Percentiles rank a stretch among this genome's conserved stretches.
phyloP scores from a whole-genome alignment of 2,797 vertebrate genomes.

The Monodelphis domestica region DNA sequence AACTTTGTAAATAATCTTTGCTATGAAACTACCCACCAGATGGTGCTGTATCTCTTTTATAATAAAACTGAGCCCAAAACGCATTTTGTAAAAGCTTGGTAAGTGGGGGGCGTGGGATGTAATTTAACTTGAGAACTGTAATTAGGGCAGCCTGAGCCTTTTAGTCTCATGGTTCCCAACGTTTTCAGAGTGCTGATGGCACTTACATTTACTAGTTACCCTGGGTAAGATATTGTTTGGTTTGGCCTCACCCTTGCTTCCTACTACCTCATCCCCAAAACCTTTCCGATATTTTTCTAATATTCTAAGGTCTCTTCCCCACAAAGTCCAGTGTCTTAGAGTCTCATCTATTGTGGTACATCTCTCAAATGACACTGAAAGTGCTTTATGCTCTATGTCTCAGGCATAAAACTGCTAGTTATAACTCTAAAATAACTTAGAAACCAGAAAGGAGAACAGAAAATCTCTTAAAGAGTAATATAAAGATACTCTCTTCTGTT shows the following conservation, averaged over 20 bases:
- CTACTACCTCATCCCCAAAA: background rate
- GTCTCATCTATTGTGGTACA: background rate
- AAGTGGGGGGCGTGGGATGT: background rate
- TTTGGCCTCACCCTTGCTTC: background rate
- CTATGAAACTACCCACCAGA: constrained; percentile 56
- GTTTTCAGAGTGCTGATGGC: background rate
- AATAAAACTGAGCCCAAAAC: background rate
- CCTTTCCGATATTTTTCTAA: background rate
- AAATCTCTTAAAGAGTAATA: background rate
- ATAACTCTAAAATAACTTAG: background rate
- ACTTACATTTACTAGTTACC: background rate
- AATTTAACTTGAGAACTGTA: background rate
- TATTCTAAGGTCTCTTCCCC: background rate
- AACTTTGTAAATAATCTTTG: background rate
- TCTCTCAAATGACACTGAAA: background rate
- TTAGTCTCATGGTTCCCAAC: background rate
- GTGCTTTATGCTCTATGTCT: background rate
- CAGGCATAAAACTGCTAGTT: background rate
- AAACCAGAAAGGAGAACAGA: background rate
- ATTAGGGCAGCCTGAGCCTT: background rate
- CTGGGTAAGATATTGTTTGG: background rate
- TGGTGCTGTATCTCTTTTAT: constrained; percentile 56
- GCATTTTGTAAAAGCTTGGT: background rate
- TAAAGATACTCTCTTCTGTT: background rate
- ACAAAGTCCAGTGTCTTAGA: background rate